Conservation (phyloP, 2,888 invertebrate genomes). For the Chironomus riparius region DNA sequence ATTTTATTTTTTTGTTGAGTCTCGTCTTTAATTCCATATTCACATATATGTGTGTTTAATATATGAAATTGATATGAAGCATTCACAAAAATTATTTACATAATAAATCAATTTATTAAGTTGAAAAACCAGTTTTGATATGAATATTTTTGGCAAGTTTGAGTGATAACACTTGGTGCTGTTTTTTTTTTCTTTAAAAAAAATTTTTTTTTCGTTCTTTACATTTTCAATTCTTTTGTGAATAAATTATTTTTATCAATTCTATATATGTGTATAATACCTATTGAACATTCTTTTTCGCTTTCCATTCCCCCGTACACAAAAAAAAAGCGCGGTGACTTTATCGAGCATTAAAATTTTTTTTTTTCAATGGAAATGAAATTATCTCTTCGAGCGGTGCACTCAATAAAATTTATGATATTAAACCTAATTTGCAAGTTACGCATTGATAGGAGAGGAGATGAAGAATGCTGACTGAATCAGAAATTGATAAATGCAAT, state of each 20-base stretch:
- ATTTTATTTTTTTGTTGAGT: no score
- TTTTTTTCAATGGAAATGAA: background rate
- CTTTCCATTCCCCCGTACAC: background rate
- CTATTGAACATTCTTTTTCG: background rate
- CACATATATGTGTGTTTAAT: background rate
- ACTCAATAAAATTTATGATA: background rate
- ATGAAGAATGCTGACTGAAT: no score
- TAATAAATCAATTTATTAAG: constrained; percentile 25
- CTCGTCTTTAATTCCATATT: background rate
- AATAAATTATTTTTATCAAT: background rate
- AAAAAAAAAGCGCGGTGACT: background rate
- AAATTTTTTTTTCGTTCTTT: no score
- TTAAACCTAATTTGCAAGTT: background rate
- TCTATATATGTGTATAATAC: background rate
- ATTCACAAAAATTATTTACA: constrained; percentile 22
- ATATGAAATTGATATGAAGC: constrained; percentile 15
- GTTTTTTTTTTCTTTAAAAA: background rate
- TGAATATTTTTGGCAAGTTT: constrained; percentile 8
- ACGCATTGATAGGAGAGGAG: no score
- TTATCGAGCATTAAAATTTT: background rate
- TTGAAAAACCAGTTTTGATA: constrained; percentile 13
- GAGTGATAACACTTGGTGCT: constrained; percentile 11
- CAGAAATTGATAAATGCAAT: background rate
- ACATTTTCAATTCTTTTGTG: background rate
- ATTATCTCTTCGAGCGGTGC: background rate